A percentile compares a stretch with the other conserved stretches of the same genome.
phyloP scores from a whole-genome alignment of 2,113 vertebrate genomes.

The Leptosomus discolor region DNA sequence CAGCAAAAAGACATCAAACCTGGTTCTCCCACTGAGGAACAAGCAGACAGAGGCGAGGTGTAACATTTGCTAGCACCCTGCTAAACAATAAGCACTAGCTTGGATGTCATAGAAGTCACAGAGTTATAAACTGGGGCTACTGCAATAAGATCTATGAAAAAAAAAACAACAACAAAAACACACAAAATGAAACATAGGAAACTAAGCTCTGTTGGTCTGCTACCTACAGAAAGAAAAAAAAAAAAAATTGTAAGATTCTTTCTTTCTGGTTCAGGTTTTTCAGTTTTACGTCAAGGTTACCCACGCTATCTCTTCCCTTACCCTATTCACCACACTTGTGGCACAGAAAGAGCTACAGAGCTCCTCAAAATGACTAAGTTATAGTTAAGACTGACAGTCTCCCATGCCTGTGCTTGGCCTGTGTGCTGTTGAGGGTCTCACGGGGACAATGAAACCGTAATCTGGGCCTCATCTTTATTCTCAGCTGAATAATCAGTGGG shows the following conservation, averaged over 20 bases:
- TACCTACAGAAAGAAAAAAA: neutral
- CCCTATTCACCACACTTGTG: neutral
- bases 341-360: neutral
- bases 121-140: neutral
- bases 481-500: slow-evolving; percentile 35
- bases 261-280: neutral
- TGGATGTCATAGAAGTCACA: neutral
- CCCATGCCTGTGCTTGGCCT: neutral
- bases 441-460: neutral
- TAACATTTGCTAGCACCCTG: neutral
- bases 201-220: neutral
- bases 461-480: slow-evolving; percentile 29
- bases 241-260: neutral
- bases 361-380: neutral
- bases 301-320: neutral
- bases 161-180: neutral
- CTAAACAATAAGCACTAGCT: neutral
- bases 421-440: neutral
- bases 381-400: neutral
- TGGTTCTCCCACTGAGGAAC: neutral
- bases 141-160: neutral
- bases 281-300: neutral
- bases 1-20: neutral
- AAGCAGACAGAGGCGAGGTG: neutral
- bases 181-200: neutral